Evolutionary conservation across 2,888 invertebrate species (phyloP).

Genomic region (Pelosia muscerda): DNA sequence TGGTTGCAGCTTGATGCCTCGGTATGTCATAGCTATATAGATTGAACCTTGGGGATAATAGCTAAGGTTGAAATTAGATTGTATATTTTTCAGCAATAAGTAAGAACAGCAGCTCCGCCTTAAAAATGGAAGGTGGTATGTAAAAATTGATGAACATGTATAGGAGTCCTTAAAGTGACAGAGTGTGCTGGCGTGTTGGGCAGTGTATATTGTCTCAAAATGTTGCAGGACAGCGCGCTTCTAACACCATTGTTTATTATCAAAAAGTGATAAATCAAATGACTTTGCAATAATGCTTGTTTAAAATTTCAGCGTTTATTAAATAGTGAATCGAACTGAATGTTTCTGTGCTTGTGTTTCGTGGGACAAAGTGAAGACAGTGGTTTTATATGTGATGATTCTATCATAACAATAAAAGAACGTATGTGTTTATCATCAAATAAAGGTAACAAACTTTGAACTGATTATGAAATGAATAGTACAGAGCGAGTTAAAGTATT

Average conservation of each 20-base stretch:
- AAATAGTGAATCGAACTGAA: conserved; percentile 54
- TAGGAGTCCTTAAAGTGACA: conserved; percentile 87
- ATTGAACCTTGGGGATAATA: not conserved
- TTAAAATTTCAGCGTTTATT: conserved; percentile 57
- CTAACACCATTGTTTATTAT: conserved; percentile 81
- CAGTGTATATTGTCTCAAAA: conserved; percentile 87
- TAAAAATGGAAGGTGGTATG: conserved; percentile 88
- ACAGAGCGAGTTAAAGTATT: not conserved
- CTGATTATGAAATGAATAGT: not conserved
- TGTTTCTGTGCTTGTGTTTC: conserved; percentile 48
- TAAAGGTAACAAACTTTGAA: conserved; percentile 17
- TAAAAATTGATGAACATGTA: conserved; percentile 87
- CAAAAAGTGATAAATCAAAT: conserved; percentile 86
- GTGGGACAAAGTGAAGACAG: conserved; percentile 51
- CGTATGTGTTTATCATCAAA: conserved; percentile 31
- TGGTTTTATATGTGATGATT: conserved; percentile 47
- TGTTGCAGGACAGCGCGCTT: conserved; percentile 78
- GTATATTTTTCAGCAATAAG: conserved; percentile 56
- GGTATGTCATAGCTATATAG: conserved; percentile 29
- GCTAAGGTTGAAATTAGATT: conserved; percentile 49
- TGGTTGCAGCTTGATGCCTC: conserved; percentile 70
- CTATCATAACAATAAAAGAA: conserved; percentile 30
- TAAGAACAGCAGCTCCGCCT: conserved; percentile 85
- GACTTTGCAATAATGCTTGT: conserved; percentile 78
- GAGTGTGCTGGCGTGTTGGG: conserved; percentile 85